Percentiles rank a stretch among this genome's conserved stretches.
Evolutionary conservation across 2,888 invertebrate genomes (phyloP).

Genomic region (Drosophila kuntzei): DNA sequence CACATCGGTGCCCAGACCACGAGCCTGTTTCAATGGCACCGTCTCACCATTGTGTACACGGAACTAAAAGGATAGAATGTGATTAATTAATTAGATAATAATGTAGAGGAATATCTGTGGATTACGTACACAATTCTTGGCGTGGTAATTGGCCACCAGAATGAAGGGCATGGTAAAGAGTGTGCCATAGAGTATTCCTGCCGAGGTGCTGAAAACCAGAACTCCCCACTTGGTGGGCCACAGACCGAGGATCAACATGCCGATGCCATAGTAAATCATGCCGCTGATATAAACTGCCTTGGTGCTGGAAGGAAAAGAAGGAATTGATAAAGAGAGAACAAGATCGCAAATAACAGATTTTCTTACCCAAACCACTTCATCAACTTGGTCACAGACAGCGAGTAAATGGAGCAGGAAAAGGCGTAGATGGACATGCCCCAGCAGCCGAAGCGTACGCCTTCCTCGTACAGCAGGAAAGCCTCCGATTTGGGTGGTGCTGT

Average conservation of each 20-base stretch:
- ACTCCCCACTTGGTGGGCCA: constrained; percentile 85
- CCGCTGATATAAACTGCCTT: constrained; percentile 84
- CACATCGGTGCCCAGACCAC: constrained; percentile 85
- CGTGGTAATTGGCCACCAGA: constrained; percentile 85
- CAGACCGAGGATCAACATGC: constrained; percentile 84
- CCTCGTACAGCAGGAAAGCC: constrained; percentile 78
- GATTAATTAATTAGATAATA: neutral
- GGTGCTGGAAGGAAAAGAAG: constrained; percentile 57
- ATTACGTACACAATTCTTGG: constrained; percentile 84
- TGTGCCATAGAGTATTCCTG: constrained; percentile 85
- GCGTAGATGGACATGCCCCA: constrained; percentile 86
- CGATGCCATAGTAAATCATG: constrained; percentile 83
- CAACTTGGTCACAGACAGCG: constrained; percentile 83
- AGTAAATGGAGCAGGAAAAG: constrained; percentile 85
- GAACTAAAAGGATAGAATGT: constrained; percentile 70
- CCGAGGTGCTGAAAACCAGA: constrained; percentile 84
- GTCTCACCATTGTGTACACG: constrained; percentile 82
- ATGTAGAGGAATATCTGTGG: neutral
- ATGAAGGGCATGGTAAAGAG: constrained; percentile 86
- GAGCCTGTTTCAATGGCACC: constrained; percentile 83
- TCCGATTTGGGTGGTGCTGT: constrained; percentile 73
- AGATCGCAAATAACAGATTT: neutral
- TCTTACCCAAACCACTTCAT: constrained; percentile 84
- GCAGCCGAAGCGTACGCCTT: constrained; percentile 85
- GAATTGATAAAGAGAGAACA: neutral